phyloP scores from a whole-genome alignment of 2,888 invertebrate genomes.

The Hypomecis punctinalis region DNA sequence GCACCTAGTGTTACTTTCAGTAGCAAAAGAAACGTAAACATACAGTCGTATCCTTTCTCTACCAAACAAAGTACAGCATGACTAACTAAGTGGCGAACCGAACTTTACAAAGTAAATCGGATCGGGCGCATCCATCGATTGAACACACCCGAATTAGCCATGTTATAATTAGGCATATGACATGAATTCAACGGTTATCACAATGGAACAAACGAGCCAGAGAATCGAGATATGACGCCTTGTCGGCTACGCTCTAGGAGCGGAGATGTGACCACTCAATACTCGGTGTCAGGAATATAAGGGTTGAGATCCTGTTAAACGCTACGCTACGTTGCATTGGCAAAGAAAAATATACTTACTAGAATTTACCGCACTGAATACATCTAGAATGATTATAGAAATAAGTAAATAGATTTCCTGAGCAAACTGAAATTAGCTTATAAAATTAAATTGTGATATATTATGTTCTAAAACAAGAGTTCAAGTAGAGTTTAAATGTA shows the following conservation, averaged over 20 bases:
- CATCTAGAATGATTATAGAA: no score
- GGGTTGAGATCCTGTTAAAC: slow-evolving; percentile 3
- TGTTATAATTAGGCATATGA: slow-evolving; percentile 82
- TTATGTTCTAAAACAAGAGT: no score
- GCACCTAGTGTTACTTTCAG: not conserved
- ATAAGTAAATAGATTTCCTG: no score
- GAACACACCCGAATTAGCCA: slow-evolving; percentile 72
- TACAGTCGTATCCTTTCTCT: slow-evolving; percentile 1
- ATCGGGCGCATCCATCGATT: slow-evolving; percentile 70
- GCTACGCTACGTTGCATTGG: not conserved
- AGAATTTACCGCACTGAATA: not conserved
- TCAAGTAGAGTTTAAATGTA: no score
- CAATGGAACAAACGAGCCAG: slow-evolving; percentile 81
- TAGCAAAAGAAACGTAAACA: not conserved
- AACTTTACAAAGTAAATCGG: slow-evolving; percentile 47
- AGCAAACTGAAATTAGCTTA: no score
- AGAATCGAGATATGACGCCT: slow-evolving; percentile 79
- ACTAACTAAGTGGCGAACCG: slow-evolving; percentile 25
- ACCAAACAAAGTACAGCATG: slow-evolving; percentile 22
- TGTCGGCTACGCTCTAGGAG: slow-evolving; percentile 64
- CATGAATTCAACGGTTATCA: slow-evolving; percentile 79
- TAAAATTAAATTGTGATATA: no score
- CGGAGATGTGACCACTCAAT: slow-evolving; percentile 45
- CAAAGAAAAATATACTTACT: not conserved
- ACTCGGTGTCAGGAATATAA: slow-evolving; percentile 29